Evolutionary conservation across 2,888 invertebrate species (phyloP).

Genomic region (Mimachlamys varia): DNA sequence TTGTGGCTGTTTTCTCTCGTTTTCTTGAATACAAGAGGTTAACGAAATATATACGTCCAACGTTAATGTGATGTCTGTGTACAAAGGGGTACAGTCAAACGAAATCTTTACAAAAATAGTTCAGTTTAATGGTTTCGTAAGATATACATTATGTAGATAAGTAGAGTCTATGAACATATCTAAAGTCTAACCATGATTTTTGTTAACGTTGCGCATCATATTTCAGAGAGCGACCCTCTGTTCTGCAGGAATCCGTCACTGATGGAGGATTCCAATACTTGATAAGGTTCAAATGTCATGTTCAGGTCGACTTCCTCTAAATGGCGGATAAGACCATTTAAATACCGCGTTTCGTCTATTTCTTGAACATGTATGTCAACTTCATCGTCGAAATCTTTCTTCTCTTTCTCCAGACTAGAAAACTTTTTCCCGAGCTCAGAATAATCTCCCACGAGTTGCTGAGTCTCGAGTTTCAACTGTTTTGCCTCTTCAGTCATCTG

Average conservation of each 20-base stretch:
- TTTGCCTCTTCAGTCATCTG: conserved; percentile 41
- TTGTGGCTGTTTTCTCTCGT: too few species aligned
- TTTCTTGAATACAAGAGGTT: too few species aligned
- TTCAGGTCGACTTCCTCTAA: conserved; percentile 39
- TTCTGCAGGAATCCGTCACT: not conserved
- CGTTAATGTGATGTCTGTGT: too few species aligned
- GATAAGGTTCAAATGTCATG: conserved; percentile 43
- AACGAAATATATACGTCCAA: too few species aligned
- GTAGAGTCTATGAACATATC: too few species aligned
- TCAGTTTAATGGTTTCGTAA: too few species aligned
- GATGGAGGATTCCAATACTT: not conserved
- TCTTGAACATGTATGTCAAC: conserved; percentile 17
- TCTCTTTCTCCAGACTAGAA: not conserved
- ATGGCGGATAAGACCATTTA: conserved; percentile 44
- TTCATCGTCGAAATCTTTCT: conserved; percentile 32
- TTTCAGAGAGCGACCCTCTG: not conserved
- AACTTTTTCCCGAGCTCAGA: conserved; percentile 41
- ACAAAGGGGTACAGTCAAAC: too few species aligned
- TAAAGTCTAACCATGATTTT: too few species aligned
- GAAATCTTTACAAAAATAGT: too few species aligned
- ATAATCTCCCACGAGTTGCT: conserved; percentile 41
- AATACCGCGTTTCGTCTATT: conserved; percentile 44
- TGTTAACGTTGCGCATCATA: not conserved
- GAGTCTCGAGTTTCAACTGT: conserved; percentile 39
- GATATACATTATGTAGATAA: too few species aligned